Evolutionary conservation across 2,888 invertebrate species (phyloP).

Genomic region (Dasysyrphus tricinctus): DNA sequence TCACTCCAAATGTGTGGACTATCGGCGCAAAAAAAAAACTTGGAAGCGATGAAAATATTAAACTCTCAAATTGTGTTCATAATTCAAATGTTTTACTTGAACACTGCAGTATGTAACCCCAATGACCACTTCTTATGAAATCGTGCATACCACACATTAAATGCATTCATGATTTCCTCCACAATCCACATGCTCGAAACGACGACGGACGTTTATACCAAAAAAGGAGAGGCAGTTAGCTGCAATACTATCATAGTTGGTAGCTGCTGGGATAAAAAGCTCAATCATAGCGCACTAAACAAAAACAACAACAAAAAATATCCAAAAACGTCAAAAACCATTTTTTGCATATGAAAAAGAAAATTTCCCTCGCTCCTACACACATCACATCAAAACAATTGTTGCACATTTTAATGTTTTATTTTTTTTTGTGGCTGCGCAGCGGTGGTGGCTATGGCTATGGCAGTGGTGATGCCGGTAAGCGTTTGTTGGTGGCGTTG

Average conservation of each 20-base stretch:
- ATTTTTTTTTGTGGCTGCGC: not conserved
- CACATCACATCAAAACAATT: conserved; percentile 66
- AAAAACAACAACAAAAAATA: conserved; percentile 28
- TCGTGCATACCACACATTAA: conserved; percentile 66
- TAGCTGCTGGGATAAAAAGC: conserved; percentile 15
- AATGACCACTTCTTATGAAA: conserved; percentile 64
- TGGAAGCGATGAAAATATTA: conserved; percentile 36
- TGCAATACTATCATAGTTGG: not conserved
- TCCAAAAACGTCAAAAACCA: conserved; percentile 66
- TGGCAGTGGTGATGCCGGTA: conserved; percentile 12
- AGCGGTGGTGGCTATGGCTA: not conserved
- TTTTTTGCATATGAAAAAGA: conserved; percentile 64
- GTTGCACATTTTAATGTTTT: conserved; percentile 63
- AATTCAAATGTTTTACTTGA: conserved; percentile 19
- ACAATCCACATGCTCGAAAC: conserved; percentile 16
- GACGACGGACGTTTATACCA: conserved; percentile 43
- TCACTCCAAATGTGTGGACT: conserved; percentile 20
- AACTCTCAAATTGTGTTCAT: conserved; percentile 17
- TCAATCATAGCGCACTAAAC: not conserved
- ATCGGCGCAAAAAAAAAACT: conserved; percentile 6
- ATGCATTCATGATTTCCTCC: conserved; percentile 60
- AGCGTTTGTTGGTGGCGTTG: conserved; percentile 54
- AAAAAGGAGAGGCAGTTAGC: conserved; percentile 55
- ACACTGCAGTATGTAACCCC: conserved; percentile 22
- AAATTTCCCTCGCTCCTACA: conserved; percentile 65